These are phyloP conservation scores for Brachyrhaphis roseni DNA, from an alignment of 2,797 vertebrate genomes.

Conservation along the genomic window DNA sequence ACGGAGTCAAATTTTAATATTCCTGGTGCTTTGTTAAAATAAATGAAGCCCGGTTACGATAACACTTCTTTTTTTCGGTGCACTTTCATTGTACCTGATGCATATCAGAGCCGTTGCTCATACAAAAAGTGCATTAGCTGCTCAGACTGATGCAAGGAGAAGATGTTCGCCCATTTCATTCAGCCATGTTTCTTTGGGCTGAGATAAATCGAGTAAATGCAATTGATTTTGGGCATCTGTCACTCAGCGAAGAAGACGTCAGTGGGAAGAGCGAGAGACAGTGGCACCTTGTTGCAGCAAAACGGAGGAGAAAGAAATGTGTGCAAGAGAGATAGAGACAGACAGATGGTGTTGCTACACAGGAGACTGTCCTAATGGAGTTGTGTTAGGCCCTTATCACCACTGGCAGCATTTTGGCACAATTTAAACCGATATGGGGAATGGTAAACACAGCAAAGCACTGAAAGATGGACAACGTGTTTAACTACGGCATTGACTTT, in stretches of 20 bases:
- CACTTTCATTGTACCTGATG: slow-evolving; percentile 51
- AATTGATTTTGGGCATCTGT: slow-evolving; percentile 60
- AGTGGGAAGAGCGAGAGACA: slow-evolving; percentile 37
- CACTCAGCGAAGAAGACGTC: slow-evolving; percentile 42
- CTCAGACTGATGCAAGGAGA: background rate
- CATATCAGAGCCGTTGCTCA: slow-evolving; percentile 54
- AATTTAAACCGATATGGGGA: slow-evolving; percentile 48
- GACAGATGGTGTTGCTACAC: slow-evolving; percentile 66
- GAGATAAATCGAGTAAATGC: slow-evolving; percentile 65
- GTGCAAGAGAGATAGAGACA: slow-evolving; percentile 66
- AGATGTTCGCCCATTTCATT: slow-evolving; percentile 24
- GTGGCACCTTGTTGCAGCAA: slow-evolving; percentile 36
- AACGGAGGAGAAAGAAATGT: slow-evolving; percentile 59
- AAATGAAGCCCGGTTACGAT: slow-evolving; percentile 43
- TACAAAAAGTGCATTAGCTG: slow-evolving; percentile 5
- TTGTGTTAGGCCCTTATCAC: slow-evolving; percentile 61
- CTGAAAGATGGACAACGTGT: slow-evolving; percentile 44
- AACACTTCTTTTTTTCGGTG: slow-evolving; percentile 45
- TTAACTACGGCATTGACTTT: slow-evolving; percentile 30
- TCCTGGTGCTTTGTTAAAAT: slow-evolving; percentile 14
- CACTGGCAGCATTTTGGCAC: slow-evolving; percentile 52
- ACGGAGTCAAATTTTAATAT: slow-evolving; percentile 34
- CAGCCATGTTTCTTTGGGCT: slow-evolving; percentile 39
- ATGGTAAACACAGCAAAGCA: slow-evolving; percentile 43
- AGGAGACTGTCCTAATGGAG: slow-evolving; percentile 56